Conservation (phyloP, 1,140 invertebrate genomes). For the Brachionus paranguensis region DNA sequence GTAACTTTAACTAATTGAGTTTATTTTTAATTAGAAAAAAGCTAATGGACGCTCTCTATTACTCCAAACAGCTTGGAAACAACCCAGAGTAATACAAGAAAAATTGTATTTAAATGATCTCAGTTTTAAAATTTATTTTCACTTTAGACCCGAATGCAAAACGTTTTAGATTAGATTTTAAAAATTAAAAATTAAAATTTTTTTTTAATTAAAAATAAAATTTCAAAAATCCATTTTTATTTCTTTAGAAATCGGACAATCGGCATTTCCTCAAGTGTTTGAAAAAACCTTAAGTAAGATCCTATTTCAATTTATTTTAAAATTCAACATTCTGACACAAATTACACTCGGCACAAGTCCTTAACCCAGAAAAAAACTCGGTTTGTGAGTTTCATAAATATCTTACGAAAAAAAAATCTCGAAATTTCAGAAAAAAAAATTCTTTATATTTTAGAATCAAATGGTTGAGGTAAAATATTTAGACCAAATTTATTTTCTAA, state of each 20-base stretch:
- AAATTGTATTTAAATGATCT: neutral
- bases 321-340: neutral
- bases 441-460: neutral
- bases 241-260: neutral
- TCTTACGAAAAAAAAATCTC: neutral
- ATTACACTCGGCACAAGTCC: neutral
- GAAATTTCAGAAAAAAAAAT: neutral
- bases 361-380: neutral
- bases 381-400: neutral
- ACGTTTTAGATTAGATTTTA: neutral
- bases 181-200: neutral
- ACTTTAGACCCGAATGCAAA: conserved; percentile 23
- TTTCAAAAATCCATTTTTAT: neutral
- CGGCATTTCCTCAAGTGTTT: neutral
- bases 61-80: conserved; percentile 25
- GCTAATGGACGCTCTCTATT: conserved; percentile 15
- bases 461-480: neutral
- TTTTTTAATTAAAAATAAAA: neutral
- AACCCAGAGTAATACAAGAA: neutral
- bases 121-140: neutral
- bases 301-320: neutral
- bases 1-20: neutral
- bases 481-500: neutral
- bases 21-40: neutral
- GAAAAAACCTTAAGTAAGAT: neutral